Evolutionary conservation across 2,888 invertebrate genomes (phyloP).

Genomic region (Dolomedes plantarius): DNA sequence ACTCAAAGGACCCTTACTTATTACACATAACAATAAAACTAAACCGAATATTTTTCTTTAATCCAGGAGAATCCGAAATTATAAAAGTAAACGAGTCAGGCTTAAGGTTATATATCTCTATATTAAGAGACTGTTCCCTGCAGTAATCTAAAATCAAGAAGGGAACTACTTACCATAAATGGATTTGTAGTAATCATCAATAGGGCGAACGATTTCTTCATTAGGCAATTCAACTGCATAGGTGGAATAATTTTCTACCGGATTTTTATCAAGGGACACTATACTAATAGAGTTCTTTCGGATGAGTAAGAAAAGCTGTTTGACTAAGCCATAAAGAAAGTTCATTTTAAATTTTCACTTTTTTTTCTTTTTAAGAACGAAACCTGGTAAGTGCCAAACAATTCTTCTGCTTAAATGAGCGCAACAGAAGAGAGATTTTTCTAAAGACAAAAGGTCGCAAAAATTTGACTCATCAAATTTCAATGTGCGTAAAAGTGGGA

Average conservation of each 20-base stretch:
- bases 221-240: background rate
- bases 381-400: background rate
- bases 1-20: too few species aligned
- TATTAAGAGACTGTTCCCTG: too few species aligned
- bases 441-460: background rate
- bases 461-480: background rate
- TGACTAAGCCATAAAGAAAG: slow-evolving; percentile 1
- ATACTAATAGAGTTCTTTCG: background rate
- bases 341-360: background rate
- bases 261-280: background rate
- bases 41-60: too few species aligned
- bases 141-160: background rate
- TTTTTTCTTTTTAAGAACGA: background rate
- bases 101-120: too few species aligned
- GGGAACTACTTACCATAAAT: background rate
- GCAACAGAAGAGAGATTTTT: background rate
- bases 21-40: too few species aligned
- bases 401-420: slow-evolving; percentile 1
- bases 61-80: too few species aligned
- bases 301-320: background rate
- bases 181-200: background rate
- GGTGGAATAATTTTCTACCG: background rate
- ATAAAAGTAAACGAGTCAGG: too few species aligned
- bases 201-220: background rate
- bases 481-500: background rate